These are phyloP conservation scores for Ptychoptera albimana DNA, from an alignment of 2,888 invertebrate species.

Conservation along the genomic window DNA sequence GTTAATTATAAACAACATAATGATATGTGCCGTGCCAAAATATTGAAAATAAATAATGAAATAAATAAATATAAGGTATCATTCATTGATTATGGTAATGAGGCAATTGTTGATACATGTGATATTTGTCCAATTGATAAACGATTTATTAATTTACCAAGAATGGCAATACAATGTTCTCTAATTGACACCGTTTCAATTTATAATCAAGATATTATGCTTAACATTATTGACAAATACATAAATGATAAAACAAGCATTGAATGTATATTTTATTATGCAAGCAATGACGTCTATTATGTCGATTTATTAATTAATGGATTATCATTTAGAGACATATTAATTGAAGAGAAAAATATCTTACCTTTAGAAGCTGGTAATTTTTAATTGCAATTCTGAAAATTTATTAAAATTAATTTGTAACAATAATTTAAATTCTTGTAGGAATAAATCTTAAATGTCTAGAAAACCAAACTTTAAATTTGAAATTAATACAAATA, in stretches of 20 bases:
- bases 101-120: constrained; percentile 40
- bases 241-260: constrained; percentile 21
- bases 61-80: constrained; percentile 45
- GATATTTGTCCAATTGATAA: constrained; percentile 56
- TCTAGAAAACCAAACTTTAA: constrained; percentile 25
- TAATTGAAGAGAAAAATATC: constrained; percentile 20
- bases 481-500: constrained; percentile 22
- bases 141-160: constrained; percentile 46
- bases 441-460: constrained; percentile 22
- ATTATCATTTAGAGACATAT: constrained; percentile 18
- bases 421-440: background rate
- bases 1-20: constrained; percentile 55
- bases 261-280: constrained; percentile 21
- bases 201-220: constrained; percentile 24
- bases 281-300: constrained; percentile 17
- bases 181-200: constrained; percentile 42
- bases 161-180: constrained; percentile 53
- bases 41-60: constrained; percentile 39
- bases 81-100: constrained; percentile 65
- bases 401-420: background rate
- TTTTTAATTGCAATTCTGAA: background rate
- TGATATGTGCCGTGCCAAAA: constrained; percentile 51
- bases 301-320: constrained; percentile 25
- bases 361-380: constrained; percentile 18
- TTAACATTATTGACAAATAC: constrained; percentile 20